Evolutionary conservation across 1,140 invertebrate species (phyloP).

Genomic region (Drosophila eugracilis): DNA sequence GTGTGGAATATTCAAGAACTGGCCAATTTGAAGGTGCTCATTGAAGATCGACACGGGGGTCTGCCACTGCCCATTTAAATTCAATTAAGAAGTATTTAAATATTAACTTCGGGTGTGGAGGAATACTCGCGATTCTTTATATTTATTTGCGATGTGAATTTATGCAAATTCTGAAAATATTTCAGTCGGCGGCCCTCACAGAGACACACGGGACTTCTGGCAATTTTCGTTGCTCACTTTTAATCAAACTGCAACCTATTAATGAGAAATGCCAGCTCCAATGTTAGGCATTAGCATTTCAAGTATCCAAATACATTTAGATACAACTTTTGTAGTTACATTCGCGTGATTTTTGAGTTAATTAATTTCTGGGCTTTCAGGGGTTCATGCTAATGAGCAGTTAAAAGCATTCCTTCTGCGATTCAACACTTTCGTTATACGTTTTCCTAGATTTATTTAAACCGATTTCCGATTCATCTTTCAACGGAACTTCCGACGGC

Average conservation of each 20-base stretch:
- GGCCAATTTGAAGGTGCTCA: conserved; percentile 52
- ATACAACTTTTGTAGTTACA: conserved; percentile 48
- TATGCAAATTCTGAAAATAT: conserved; percentile 66
- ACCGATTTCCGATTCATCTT: conserved; percentile 22
- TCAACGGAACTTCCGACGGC: conserved; percentile 49
- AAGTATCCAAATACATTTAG: conserved; percentile 28
- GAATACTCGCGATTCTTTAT: conserved; percentile 40
- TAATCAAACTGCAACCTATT: conserved; percentile 70
- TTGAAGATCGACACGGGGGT: conserved; percentile 40
- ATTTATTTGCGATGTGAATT: conserved; percentile 67
- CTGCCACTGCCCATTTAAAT: conserved; percentile 53
- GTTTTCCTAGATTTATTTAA: conserved; percentile 22
- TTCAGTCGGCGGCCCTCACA: conserved; percentile 51
- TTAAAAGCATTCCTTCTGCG: conserved; percentile 28
- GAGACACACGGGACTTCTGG: conserved; percentile 57
- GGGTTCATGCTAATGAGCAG: conserved; percentile 42
- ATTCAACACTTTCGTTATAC: conserved; percentile 15
- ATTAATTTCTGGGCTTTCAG: conserved; percentile 34
- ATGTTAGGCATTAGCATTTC: conserved; percentile 60
- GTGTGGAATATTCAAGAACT: conserved; percentile 35
- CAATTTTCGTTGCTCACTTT: conserved; percentile 49
- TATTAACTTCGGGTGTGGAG: conserved; percentile 56
- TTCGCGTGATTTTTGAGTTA: conserved; percentile 61
- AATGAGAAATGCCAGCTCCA: conserved; percentile 62
- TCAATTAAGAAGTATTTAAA: conserved; percentile 77